phyloP scores from a whole-genome alignment of 2,113 vertebrate species.

The Microcebus jonahi region DNA sequence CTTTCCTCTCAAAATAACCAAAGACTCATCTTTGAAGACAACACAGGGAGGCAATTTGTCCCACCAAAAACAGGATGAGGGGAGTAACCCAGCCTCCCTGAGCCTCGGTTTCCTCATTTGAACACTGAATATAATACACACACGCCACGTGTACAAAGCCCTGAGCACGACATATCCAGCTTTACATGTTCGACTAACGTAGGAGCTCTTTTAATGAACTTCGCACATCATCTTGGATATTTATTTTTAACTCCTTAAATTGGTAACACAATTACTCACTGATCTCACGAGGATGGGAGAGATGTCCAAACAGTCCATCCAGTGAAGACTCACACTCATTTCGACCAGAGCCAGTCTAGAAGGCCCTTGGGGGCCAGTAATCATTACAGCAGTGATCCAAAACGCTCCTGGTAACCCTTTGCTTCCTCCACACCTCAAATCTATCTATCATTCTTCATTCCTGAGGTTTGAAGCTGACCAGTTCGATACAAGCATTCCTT shows the following conservation, averaged over 20 bases:
- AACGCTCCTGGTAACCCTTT: accelerated
- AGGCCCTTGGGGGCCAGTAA: neutral
- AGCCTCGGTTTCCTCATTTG: neutral
- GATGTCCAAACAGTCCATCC: too few species aligned
- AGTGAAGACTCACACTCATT: neutral
- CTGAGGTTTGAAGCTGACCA: neutral
- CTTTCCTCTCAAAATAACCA: neutral
- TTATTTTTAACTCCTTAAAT: neutral
- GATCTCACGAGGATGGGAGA: neutral
- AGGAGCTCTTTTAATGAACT: neutral
- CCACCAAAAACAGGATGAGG: too few species aligned
- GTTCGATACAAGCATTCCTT: neutral
- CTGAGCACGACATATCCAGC: accelerated
- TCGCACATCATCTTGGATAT: neutral
- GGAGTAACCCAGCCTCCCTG: too few species aligned
- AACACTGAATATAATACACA: accelerated
- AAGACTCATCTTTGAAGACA: neutral
- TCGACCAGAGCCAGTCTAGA: neutral
- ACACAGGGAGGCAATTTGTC: neutral
- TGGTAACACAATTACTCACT: neutral
- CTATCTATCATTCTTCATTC: neutral
- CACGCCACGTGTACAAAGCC: neutral
- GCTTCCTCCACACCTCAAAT: neutral
- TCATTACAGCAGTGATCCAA: neutral
- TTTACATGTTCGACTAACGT: accelerated